Conservation (phyloP, 2,797 vertebrate genomes). For the Gobio occitaniae region DNA sequence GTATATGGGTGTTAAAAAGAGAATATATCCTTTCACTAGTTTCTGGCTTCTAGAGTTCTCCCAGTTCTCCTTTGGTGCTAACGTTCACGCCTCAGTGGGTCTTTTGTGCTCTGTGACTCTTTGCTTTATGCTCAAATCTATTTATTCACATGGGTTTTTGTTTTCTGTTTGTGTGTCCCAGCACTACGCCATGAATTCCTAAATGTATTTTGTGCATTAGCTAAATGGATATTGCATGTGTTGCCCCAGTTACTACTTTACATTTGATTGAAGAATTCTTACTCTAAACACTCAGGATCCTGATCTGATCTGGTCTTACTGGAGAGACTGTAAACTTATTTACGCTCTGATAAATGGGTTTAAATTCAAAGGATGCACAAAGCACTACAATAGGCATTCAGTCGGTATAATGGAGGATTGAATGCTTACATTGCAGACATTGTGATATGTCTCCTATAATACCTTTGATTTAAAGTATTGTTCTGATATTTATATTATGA, state of each 20-base stretch:
- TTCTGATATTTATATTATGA: background rate
- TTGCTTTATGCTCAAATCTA: slow-evolving; percentile 44
- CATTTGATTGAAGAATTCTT: slow-evolving; percentile 60
- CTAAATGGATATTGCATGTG: slow-evolving; percentile 57
- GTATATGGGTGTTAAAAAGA: slow-evolving; percentile 47
- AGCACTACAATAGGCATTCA: slow-evolving; percentile 17
- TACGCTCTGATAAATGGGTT: slow-evolving; percentile 1
- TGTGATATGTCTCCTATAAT: background rate
- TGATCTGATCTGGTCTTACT: background rate
- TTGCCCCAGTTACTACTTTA: slow-evolving; percentile 59
- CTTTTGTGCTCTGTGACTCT: slow-evolving; percentile 4
- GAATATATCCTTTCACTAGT: slow-evolving; percentile 2
- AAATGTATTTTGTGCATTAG: slow-evolving; percentile 39
- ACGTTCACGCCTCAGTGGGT: background rate
- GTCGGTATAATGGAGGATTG: background rate
- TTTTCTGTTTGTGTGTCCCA: slow-evolving; percentile 39
- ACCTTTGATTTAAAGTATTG: slow-evolving; percentile 22
- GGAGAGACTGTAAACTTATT: background rate
- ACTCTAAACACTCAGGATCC: slow-evolving; percentile 47
- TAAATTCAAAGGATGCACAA: background rate
- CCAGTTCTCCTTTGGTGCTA: slow-evolving; percentile 19
- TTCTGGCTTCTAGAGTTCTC: background rate
- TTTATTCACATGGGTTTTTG: slow-evolving; percentile 11
- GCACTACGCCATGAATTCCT: slow-evolving; percentile 22
- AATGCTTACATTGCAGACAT: background rate